Evolutionary conservation across 2,113 vertebrate species (phyloP), one percentile per base, ranked within the genome.

Genomic region (Geothlypis trichas): DNA sequence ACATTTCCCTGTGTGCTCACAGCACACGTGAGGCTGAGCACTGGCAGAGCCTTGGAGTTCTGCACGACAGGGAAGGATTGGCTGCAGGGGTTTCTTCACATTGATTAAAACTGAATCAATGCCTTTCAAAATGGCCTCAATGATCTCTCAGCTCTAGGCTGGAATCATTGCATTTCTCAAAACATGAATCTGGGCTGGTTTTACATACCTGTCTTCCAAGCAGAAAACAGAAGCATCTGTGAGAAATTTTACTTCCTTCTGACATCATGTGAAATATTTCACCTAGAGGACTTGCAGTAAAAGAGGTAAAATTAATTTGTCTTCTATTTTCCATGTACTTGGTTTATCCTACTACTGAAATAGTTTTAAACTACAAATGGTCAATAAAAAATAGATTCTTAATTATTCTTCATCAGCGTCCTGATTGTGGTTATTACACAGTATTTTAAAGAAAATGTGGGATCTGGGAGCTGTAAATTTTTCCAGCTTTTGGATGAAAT

Each of bases 361-460:
- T 33, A 49, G 12, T 22, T 90, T 87, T 39, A 80, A 89, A 63
- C 39, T 58, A 78, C 8, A 78, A 92, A 89, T 49, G 26, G 37
- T 79, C 83, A 92, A 57, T 69, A 85, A 74, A 61, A 91, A 65
- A 82, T 39, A 76, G 35, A 28, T 68, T 85, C 89, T 82, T 39
- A 83, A 91, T 82, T 67, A 51, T 41, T 95, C 35, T 84, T 93
- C 63, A 62, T 92, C 76, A 58, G 21, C 87, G 30, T 51, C 67
- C 47, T 4, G 11, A 37, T 13, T 89, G 52, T 73, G 69, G 82
- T 87, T 89, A 76, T 87, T 80, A 35, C 21, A 22, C 31, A 73
- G 27, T 89, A 76, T 92, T 94, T 95, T 82, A 87, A 79, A 83
- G 79, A 79, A 71, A 78, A 94, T 66, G 58, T 51, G 75, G 69